phyloP scores from a whole-genome alignment of 30 jellyfish, hydroid and myxozoan genomes.

The Nemopilema nomurai region DNA sequence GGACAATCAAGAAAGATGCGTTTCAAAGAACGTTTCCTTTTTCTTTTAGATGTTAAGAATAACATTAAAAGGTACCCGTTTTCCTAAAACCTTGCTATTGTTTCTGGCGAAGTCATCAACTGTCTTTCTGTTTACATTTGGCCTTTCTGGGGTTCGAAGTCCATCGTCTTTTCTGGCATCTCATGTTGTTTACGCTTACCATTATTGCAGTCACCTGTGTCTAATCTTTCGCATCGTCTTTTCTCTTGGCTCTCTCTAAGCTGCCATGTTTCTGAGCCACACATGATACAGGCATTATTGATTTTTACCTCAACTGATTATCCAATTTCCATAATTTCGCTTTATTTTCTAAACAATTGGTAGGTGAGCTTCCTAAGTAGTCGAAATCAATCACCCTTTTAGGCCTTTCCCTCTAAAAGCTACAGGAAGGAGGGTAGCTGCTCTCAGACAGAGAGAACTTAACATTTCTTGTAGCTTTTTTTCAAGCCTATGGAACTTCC shows the following conservation, averaged over 20 bases:
- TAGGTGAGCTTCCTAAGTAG: neutral
- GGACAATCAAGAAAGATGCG: no score
- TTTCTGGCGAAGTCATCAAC: neutral
- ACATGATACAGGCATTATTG: neutral
- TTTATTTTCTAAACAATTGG: neutral
- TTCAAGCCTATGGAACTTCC: neutral
- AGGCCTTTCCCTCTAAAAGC: neutral
- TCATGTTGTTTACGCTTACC: neutral
- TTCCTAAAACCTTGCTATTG: no score
- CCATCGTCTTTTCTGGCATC: neutral
- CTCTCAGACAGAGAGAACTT: no score
- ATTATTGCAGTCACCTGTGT: neutral
- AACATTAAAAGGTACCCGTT: no score
- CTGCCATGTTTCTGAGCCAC: neutral
- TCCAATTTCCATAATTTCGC: neutral
- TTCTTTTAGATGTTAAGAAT: no score
- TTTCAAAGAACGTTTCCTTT: no score
- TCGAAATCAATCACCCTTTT: neutral
- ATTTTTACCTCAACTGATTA: neutral
- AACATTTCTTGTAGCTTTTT: neutral
- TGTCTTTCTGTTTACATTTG: neutral
- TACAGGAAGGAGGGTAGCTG: no score
- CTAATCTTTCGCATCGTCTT: neutral
- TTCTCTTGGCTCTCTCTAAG: neutral
- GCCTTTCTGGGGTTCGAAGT: neutral